These are phyloP conservation scores for Bellardia pandia DNA, from an alignment of 2,888 invertebrate genomes.

Conservation along the genomic window DNA sequence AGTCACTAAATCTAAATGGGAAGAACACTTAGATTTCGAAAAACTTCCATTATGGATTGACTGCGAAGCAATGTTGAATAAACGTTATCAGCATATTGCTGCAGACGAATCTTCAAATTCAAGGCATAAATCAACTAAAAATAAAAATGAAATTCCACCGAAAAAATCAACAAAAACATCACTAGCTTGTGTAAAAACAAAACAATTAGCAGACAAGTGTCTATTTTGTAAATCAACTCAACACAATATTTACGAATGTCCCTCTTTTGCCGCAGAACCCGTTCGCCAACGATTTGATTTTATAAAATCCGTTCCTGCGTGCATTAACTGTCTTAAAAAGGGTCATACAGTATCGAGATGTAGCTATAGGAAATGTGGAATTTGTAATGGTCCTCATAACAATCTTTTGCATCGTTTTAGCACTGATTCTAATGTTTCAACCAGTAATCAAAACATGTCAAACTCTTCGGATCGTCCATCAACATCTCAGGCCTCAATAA, in stretches of 20 bases:
- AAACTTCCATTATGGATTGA: conserved; percentile 55
- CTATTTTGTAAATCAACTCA: too few relatives aligned
- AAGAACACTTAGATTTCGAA: conserved; percentile 56
- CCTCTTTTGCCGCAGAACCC: too few relatives aligned
- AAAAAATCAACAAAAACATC: conserved; percentile 4
- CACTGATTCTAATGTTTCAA: background rate
- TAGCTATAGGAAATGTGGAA: background rate
- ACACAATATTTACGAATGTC: too few relatives aligned
- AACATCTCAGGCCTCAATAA: too few relatives aligned
- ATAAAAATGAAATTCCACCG: background rate
- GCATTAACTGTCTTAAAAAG: conserved; percentile 1
- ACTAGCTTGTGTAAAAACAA: conserved; percentile 10
- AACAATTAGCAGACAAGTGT: background rate
- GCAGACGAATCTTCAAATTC: conserved; percentile 52
- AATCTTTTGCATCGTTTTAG: conserved; percentile 3
- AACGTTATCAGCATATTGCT: conserved; percentile 54
- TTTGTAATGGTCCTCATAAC: conserved; percentile 7
- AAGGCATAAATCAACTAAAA: background rate
- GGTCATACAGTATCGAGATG: conserved; percentile 7
- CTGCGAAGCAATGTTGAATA: conserved; percentile 49
- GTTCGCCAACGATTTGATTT: too few relatives aligned
- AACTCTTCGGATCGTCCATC: background rate
- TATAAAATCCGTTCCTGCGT: too few relatives aligned
- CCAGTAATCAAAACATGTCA: background rate
- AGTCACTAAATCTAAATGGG: conserved; percentile 41